Evolutionary conservation across 1,140 invertebrate species (phyloP).

Genomic region (Arctopsyche grandis): DNA sequence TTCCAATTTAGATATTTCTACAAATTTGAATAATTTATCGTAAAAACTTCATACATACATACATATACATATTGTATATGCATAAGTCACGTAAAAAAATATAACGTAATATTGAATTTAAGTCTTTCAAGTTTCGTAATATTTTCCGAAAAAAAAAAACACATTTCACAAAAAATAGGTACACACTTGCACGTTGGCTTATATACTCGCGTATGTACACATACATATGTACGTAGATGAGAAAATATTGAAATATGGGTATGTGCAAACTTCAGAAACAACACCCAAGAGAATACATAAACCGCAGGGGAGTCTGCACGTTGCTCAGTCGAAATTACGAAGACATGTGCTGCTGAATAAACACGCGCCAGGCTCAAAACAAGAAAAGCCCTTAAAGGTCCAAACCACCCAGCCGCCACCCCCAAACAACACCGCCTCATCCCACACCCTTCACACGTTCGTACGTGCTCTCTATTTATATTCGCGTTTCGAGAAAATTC

Average conservation of each 20-base stretch:
- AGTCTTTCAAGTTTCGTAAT: too few relatives aligned
- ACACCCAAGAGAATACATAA: slow-evolving; percentile 20
- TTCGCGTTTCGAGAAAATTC: not conserved
- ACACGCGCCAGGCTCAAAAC: slow-evolving; percentile 6
- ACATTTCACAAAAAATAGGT: too few relatives aligned
- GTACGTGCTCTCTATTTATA: not conserved
- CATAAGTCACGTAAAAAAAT: too few relatives aligned
- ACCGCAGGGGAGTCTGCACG: slow-evolving; percentile 7
- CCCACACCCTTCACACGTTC: not conserved
- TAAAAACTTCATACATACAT: too few relatives aligned
- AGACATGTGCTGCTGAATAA: slow-evolving; percentile 22
- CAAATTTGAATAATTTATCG: too few relatives aligned
- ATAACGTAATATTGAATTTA: too few relatives aligned
- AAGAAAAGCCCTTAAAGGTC: not conserved
- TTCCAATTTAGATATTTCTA: too few relatives aligned
- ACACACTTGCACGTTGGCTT: not conserved
- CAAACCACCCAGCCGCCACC: not conserved
- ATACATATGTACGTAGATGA: not conserved
- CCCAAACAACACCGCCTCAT: not conserved
- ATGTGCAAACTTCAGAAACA: slow-evolving; percentile 19
- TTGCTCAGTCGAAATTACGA: slow-evolving; percentile 18
- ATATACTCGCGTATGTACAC: too few relatives aligned
- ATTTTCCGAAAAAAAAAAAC: too few relatives aligned
- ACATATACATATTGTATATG: too few relatives aligned
- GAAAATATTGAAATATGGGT: slow-evolving; percentile 6